Evolutionary conservation across 2,888 invertebrate species (phyloP), one percentile per base, ranked within the genome.

Genomic region (Drosophila robusta): DNA sequence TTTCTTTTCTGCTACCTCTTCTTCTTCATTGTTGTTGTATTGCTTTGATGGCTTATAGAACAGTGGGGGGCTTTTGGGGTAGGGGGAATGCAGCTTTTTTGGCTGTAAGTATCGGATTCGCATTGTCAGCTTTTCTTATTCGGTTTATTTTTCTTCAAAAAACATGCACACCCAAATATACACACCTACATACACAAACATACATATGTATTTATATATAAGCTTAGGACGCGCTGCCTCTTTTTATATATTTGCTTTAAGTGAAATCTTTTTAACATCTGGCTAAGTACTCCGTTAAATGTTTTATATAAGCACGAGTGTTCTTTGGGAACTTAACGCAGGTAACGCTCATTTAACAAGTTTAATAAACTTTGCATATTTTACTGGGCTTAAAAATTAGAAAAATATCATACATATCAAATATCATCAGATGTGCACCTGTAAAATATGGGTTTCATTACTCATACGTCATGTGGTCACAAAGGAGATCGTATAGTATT

Each of bases 41-140:
- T 70, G 63, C 70, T 79, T 79, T 81, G 77, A 78, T 70, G 70
- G 73, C 78, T 80, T 81, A 76, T 70, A 57, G 65, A 65, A 62
- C 52, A 66, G 56, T 50, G 58, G 56, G 24, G 51, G 58, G 22
- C 18, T 7, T 18, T 29, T 29, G 45, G 56, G 32, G 39, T 32
- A 14, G 22, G 58, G 50, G 36, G 32, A 26, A 39, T 68, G 58
- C 61, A 42, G 57, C 46, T 64, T 46, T 56, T 73, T 75, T 67
- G 55, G 70, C 46, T 58, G 64, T 78, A 83, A 81, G 84, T 89
- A 87, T 90, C 86, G 78, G 81, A 86, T 89, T 89, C 83, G 78
- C 84, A 87, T 82, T 89, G 88, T 88, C 86, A 87, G 80, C 81
- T 87, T 85, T 86, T 79, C 83, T 72, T 80, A 67, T 66, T 61